Percentiles rank a stretch among this genome's conserved stretches.
These are phyloP conservation scores for cat (Felis catus) DNA, from an alignment of 2,113 vertebrate genomes.

Conservation along the genomic window F.catus_Fca126_mat1.0 CM031417.1:101900501-101901000, in stretches of 20 bases:
- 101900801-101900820: background rate
- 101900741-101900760: background rate
- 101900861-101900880: background rate
- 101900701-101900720: background rate
- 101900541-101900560: constrained; percentile 52
- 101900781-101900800: background rate
- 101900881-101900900: background rate
- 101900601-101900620: constrained; percentile 31
- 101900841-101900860: background rate
- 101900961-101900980: background rate
- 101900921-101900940: background rate
- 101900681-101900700: background rate
- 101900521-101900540: constrained; percentile 69
- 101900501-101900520: constrained; percentile 41
- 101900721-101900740: background rate
- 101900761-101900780: background rate
- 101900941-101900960: background rate
- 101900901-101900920: background rate
- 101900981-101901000: background rate
- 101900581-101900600: background rate
- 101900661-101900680: background rate
- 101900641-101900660: background rate
- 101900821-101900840: background rate
- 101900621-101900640: background rate
- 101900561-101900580: constrained; percentile 30